Conservation (phyloP, 2,113 vertebrate genomes). For the Sturnus vulgaris region DNA sequence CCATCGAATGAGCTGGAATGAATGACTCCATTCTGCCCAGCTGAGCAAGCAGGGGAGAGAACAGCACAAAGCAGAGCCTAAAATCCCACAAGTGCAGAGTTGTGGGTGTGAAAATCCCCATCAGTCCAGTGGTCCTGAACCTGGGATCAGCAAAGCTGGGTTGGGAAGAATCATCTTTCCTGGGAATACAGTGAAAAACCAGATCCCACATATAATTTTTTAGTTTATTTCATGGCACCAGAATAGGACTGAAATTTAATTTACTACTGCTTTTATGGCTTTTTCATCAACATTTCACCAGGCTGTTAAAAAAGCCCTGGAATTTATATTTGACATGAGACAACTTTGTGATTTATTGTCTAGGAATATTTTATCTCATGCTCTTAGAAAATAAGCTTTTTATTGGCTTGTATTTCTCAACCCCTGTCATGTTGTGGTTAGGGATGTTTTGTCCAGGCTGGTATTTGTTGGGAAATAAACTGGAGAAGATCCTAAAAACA, state of each 20-base stretch:
- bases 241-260: background rate
- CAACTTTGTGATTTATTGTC: fast-evolving
- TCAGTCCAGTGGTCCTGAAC: fast-evolving
- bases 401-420: background rate
- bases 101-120: background rate
- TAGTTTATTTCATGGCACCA: background rate
- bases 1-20: background rate
- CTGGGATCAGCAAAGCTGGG: background rate
- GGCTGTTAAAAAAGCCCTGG: background rate
- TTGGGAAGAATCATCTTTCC: background rate
- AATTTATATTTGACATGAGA: background rate
- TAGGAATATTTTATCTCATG: background rate
- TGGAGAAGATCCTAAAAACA: background rate
- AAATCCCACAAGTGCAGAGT: background rate
- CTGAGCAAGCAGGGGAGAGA: background rate
- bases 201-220: background rate
- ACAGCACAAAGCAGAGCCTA: background rate
- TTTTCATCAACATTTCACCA: background rate
- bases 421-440: background rate
- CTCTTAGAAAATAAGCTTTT: background rate
- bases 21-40: background rate
- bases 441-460: background rate
- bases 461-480: background rate
- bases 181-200: background rate
- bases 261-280: background rate